phyloP scores from a whole-genome alignment of 2,797 vertebrate species.

The Okamejei kenojei region DNA sequence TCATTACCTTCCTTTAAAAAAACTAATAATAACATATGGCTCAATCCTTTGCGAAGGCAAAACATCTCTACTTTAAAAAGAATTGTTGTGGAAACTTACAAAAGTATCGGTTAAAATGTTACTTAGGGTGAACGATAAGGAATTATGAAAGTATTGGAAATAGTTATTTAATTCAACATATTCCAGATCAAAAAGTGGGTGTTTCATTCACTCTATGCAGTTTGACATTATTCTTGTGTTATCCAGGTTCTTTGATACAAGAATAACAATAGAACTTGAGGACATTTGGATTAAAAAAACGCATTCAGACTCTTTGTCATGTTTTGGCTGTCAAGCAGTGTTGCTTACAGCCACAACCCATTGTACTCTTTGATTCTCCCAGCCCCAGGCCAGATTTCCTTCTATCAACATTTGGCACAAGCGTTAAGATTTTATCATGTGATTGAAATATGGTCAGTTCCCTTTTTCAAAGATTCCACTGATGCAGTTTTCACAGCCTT shows the following conservation, averaged over 20 bases:
- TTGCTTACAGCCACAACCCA: not conserved
- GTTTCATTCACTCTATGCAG: not conserved
- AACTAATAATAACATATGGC: not conserved
- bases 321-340: not conserved
- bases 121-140: not conserved
- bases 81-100: not conserved
- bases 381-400: slow-evolving; percentile 26
- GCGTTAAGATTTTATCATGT: slow-evolving; percentile 2
- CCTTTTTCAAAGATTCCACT: slow-evolving; percentile 17
- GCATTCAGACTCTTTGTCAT: not conserved
- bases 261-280: slow-evolving; percentile 16
- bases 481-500: not conserved
- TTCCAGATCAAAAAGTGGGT: not conserved
- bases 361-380: slow-evolving; percentile 31
- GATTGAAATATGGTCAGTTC: slow-evolving; percentile 9
- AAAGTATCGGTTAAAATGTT: not conserved
- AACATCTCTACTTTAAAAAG: not conserved
- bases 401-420: slow-evolving; percentile 25
- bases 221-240: not conserved
- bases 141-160: not conserved
- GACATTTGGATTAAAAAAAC: not conserved
- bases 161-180: slow-evolving; percentile 10
- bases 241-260: not conserved
- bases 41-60: not conserved
- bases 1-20: not conserved